Conservation (phyloP, 2,113 vertebrate species). For the Pollachius pollachius region DNA sequence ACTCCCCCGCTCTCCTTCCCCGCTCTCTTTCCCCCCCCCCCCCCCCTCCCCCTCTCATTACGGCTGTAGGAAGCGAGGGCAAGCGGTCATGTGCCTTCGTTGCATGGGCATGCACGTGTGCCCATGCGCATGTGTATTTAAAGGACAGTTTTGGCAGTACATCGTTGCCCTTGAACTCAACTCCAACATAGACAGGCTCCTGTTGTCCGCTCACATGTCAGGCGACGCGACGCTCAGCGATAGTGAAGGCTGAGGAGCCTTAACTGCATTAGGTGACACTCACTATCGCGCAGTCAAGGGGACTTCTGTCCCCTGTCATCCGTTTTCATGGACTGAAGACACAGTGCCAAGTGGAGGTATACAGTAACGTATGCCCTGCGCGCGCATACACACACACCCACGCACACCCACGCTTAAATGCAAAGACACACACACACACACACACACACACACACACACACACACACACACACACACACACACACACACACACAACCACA, state of each 20-base stretch:
- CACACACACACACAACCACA: neutral
- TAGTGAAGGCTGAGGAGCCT: neutral
- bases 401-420: slow-evolving; percentile 19
- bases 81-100: neutral
- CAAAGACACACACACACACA: slow-evolving; percentile 3
- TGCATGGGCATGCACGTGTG: neutral
- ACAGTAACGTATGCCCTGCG: neutral
- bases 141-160: neutral
- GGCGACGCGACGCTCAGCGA: neutral
- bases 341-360: neutral
- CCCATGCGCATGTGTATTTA: neutral
- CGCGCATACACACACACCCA: neutral
- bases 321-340: neutral
- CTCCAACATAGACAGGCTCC: neutral
- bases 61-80: no score
- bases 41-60: no score
- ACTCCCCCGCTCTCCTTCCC: no score
- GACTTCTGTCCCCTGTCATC: neutral
- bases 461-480: neutral
- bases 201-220: neutral
- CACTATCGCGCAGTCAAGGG: neutral
- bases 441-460: no score
- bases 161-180: neutral
- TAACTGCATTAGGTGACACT: neutral
- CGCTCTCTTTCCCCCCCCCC: no score